Evolutionary conservation across 2,113 vertebrate species (phyloP), one percentile per base, ranked within the genome.

Genomic region (Neoarius graeffei): DNA sequence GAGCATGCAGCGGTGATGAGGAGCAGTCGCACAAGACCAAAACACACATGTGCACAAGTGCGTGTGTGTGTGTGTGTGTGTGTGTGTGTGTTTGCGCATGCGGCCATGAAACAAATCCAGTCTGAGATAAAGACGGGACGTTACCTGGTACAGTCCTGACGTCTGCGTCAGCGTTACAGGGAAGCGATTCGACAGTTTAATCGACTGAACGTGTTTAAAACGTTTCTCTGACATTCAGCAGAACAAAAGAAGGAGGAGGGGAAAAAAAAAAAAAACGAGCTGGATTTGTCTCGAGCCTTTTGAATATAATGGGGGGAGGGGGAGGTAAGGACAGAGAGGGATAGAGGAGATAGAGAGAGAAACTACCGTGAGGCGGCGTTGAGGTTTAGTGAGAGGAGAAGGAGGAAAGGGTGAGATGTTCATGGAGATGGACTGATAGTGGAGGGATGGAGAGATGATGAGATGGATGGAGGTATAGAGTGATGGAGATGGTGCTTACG

Each of bases 281-380:
- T 96, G 95, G 95, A 96, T 96, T 96, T 96, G 95, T 95, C 95
- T 96, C 95, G 94, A 95, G 94, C 94, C 93, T 95, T 94, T 92
- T 42, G 42, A 42, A 42, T 42, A 42, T 42, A 42, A 42, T 42
- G 9, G n/a, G 4, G 1, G 27, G 4, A 1, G 27, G 54, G n/a
- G 9, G 59, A 60, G 59, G 5, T 1, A 20, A 17, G 17, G 15
- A 19, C 19, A 17, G 59, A 60, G 59, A 54, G 52, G 10, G 52
- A 11, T 54, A 54, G 52, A 54, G 52, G 52, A 54, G 52, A 11
- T 10, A 54, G 52, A 54, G 52, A 54, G 52, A 54, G 52, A 42
- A 42, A 42, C 42, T 42, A 42, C 42, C 42, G 4, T 42, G 42
- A 42, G 57, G 57, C 17, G 19, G 57, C 0, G 0, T 60, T 60